Percentiles rank a stretch among this genome's conserved stretches.
Evolutionary conservation across 2,888 invertebrate genomes (phyloP).

Genomic region (Linnaemya vulpina): DNA sequence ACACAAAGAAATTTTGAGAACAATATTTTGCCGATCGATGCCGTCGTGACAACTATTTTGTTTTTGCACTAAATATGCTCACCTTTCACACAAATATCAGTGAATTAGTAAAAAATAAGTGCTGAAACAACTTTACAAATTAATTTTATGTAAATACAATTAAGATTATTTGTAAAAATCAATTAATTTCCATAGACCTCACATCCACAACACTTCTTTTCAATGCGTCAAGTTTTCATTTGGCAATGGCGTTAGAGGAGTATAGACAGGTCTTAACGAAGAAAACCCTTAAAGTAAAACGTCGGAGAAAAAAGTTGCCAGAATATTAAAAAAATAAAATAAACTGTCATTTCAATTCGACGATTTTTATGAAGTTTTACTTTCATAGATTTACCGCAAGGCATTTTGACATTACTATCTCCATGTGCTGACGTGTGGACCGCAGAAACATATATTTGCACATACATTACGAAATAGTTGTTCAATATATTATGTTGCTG

Average conservation of each 20-base stretch:
- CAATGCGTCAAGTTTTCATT: slow-evolving; percentile 54
- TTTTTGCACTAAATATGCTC: slow-evolving; percentile 45
- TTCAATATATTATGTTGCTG: no score
- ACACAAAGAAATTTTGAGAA: slow-evolving; percentile 63
- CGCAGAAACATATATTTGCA: no score
- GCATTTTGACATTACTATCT: no score
- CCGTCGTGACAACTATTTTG: slow-evolving; percentile 26
- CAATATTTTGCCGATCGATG: slow-evolving; percentile 63
- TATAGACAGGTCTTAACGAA: slow-evolving; percentile 39
- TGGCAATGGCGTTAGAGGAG: slow-evolving; percentile 63
- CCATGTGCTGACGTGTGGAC: no score
- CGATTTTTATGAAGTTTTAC: background rate
- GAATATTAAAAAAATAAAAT: background rate
- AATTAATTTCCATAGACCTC: slow-evolving; percentile 47
- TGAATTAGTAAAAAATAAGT: background rate
- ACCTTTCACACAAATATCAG: slow-evolving; percentile 49
- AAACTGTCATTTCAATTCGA: background rate
- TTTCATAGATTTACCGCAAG: no score
- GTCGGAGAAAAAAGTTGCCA: slow-evolving; percentile 23
- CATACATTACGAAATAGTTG: no score
- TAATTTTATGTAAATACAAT: slow-evolving; percentile 21
- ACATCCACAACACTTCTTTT: slow-evolving; percentile 50
- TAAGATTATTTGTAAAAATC: slow-evolving; percentile 6
- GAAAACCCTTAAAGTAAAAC: slow-evolving; percentile 1
- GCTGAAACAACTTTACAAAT: background rate